phyloP scores from a whole-genome alignment of 2,113 vertebrate genomes.

The Axis porcinus region DNA sequence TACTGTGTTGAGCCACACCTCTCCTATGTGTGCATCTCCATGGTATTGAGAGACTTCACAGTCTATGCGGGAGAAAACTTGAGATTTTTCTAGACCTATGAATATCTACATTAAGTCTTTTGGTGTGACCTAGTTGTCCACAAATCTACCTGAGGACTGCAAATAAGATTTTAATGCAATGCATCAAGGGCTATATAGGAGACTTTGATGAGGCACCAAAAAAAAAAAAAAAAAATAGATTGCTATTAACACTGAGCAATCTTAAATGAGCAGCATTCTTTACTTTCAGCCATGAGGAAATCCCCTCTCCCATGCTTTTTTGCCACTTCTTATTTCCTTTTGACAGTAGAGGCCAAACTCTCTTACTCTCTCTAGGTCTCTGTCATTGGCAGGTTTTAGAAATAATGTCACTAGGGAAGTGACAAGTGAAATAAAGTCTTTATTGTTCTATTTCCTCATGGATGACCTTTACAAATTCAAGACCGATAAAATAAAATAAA shows the following conservation, averaged over 20 bases:
- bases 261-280: not conserved
- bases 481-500: not conserved
- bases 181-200: not conserved
- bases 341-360: not conserved
- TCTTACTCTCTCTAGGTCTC: not conserved
- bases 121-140: not conserved
- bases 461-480: not conserved
- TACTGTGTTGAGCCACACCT: not conserved
- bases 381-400: not conserved
- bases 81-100: not conserved
- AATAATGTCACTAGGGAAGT: conserved; percentile 8
- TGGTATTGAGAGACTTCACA: not conserved
- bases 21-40: not conserved
- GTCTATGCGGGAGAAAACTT: not conserved
- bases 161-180: not conserved
- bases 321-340: not conserved
- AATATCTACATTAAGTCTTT: not conserved
- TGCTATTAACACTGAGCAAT: not conserved
- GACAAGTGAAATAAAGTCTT: not conserved
- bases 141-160: not conserved
- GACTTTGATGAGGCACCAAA: not conserved
- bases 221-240: not conserved
- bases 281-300: not conserved
- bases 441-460: not conserved
- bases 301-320: not conserved